Conservation (phyloP, 2,797 vertebrate genomes). For the Sebastes itinus region DNA sequence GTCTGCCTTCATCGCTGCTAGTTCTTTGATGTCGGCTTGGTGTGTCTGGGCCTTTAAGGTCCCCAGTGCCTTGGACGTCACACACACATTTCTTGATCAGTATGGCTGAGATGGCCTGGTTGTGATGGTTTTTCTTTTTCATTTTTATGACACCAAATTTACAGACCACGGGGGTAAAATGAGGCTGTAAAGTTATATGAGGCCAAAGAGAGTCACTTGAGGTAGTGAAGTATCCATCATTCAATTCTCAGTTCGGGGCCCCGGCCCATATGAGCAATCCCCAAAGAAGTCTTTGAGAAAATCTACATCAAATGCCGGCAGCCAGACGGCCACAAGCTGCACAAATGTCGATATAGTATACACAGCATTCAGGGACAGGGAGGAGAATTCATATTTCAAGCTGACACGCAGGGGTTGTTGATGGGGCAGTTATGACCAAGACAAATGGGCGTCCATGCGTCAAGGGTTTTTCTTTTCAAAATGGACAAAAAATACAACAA, state of each 20-base stretch:
- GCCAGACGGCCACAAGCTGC: slow-evolving; percentile 53
- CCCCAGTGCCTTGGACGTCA: slow-evolving; percentile 24
- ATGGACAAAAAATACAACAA: slow-evolving; percentile 12
- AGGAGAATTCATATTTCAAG: slow-evolving; percentile 76
- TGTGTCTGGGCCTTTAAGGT: slow-evolving; percentile 28
- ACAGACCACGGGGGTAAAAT: slow-evolving; percentile 55
- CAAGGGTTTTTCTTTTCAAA: slow-evolving; percentile 46
- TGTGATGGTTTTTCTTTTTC: slow-evolving; percentile 1
- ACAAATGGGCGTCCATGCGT: slow-evolving; percentile 71
- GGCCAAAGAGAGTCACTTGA: slow-evolving; percentile 55
- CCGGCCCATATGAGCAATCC: slow-evolving; percentile 52
- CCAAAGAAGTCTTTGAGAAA: slow-evolving; percentile 56
- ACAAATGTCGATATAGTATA: slow-evolving; percentile 63
- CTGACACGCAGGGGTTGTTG: slow-evolving; percentile 64
- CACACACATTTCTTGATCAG: slow-evolving; percentile 63
- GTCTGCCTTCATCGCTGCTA: not conserved
- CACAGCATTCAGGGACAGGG: slow-evolving; percentile 67
- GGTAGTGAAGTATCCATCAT: slow-evolving; percentile 64
- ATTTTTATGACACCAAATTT: slow-evolving; percentile 68
- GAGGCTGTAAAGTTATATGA: slow-evolving; percentile 67
- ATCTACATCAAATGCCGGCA: slow-evolving; percentile 67
- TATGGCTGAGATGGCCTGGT: slow-evolving; percentile 26
- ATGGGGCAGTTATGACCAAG: slow-evolving; percentile 70
- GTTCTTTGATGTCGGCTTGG: not conserved
- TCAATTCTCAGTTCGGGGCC: slow-evolving; percentile 53